Base-by-base conservation (phyloP, 2,888 invertebrate species). In the Beris morrisii region DNA sequence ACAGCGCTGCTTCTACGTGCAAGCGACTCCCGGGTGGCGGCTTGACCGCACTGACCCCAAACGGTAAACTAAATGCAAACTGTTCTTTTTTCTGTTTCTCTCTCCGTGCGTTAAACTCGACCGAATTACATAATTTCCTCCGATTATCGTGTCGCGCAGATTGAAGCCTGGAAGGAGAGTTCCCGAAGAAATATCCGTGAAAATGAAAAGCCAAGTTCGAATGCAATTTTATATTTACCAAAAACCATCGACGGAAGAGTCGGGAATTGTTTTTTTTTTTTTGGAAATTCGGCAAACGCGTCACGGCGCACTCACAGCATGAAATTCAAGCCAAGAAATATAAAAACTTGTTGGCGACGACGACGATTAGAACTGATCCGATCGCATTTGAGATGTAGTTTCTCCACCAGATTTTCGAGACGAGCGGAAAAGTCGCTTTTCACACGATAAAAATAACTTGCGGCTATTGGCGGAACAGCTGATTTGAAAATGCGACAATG, bases 71-170 rank as follows among this genome's bases (percentile, higher is more conserved):
- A 61, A 52, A 52, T 61, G 61, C 61, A 38, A 43, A 30, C 22
- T 22, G 22, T 22, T 22, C 22, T 22, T 22, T 22, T 22, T 22
- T 22, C 22, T 1, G 22, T 22, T 22, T 38, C 38, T 61, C 22
- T 38, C 6, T 22, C 38, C 12, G 31, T 13, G 46, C 58, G n/a
- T 44, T 22, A 22, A 22, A 22, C 22, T 22, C 38, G 58, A 28
- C n/a, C 15, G 48, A 61, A n/a, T 61, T 61, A 61, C 61, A 61
- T 61, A 61, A 61, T 61, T 52, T 15, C 22, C 11, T n/a, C 46
- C 61, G 61, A 50, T 22, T 28, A 2, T 59, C 46, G 15, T 11
- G 3, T 1, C 38, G 38, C 38, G 38, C 9, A 38, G 9, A 38
- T 38, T 38, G 1, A 7, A 5, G 38, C 38, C 61, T 61, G 38